phyloP scores from a whole-genome alignment of 2,113 vertebrate genomes.

The Platycercus adscitus region DNA sequence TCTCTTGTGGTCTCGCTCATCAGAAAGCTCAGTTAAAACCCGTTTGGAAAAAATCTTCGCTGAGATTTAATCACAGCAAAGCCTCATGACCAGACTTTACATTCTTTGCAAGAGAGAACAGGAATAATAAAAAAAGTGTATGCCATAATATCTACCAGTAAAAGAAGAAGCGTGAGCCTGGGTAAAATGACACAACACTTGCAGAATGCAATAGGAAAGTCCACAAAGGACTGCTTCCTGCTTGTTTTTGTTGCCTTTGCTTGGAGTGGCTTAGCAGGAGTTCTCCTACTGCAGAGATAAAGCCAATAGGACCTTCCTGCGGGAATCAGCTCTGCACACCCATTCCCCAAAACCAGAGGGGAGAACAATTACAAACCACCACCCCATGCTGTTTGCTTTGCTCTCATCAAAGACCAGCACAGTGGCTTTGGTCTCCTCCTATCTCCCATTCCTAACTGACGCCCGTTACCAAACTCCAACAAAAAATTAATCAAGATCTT shows the following conservation, averaged over 20 bases:
- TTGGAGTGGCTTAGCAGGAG: conserved; percentile 7
- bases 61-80: not conserved
- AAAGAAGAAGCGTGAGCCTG: not conserved
- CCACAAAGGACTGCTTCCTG: not conserved
- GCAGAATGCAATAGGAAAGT: not conserved
- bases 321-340: conserved; percentile 20
- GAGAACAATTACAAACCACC: conserved; percentile 3
- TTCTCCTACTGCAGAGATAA: conserved; percentile 3
- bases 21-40: not conserved
- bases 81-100: not conserved
- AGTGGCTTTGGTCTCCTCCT: not conserved
- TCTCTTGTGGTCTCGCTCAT: not conserved
- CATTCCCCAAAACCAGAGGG: not conserved
- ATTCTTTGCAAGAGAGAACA: not conserved
- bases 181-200: not conserved
- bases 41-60: not conserved
- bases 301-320: not conserved
- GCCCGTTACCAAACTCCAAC: not conserved
- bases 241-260: not conserved
- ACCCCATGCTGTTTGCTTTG: not conserved
- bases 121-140: not conserved
- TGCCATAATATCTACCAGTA: not conserved
- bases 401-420: conserved; percentile 7
- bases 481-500: conserved; percentile 34
- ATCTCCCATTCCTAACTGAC: not conserved